Base-by-base conservation (phyloP, 2,797 vertebrate species). In the Tangara arthus region DNA sequence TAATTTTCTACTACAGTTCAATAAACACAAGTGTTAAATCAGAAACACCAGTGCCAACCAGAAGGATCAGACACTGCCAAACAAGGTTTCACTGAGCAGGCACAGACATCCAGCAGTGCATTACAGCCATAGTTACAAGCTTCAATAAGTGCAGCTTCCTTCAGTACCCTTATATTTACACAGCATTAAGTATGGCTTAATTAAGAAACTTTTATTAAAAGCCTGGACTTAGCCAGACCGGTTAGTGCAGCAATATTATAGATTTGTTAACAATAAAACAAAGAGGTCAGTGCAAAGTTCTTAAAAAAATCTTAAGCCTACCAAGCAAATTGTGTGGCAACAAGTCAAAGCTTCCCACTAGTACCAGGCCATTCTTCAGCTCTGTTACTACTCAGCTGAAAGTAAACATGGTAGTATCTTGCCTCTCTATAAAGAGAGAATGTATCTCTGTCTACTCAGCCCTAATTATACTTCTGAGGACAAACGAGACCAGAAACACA, bases 181-280 rank as follows among this genome's bases (percentile, higher is more conserved):
- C 16, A 35, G 12, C 1, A 1, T 35, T n/a, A 75, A 46, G 19
- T 14, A n/a, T 4, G 72, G 24, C 7, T 82, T 42, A 37, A 64
- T 60, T 46, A 86, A 63, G 2, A 6, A 59, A 52, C 44, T 23
- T 42, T 37, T 9, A 71, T 32, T 44, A 77, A 66, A 87, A 64
- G 9, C 23, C 17, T 30, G 6, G 28, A 47, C 35, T 76, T 50
- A 27, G 42, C 4, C 39, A 73, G 57, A 30, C 15, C 3, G 0
- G 17, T 47, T 30, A 76, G 21, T 5, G 9, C 5, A 73, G 15
- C 34, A 56, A 6, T 15, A 64, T 5, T 2, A 2, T 1, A 3
- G 0, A 49, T 24, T 34, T 47, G 7, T 73, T 66, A 64, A 72
- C 84, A 77, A 76, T 8, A 50, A 66, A 91, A 42, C 1, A 4